Percentiles rank a stretch among this genome's conserved stretches.
Evolutionary conservation across 2,888 invertebrate genomes (phyloP).

Genomic region (Amblyjoppa proteus): DNA sequence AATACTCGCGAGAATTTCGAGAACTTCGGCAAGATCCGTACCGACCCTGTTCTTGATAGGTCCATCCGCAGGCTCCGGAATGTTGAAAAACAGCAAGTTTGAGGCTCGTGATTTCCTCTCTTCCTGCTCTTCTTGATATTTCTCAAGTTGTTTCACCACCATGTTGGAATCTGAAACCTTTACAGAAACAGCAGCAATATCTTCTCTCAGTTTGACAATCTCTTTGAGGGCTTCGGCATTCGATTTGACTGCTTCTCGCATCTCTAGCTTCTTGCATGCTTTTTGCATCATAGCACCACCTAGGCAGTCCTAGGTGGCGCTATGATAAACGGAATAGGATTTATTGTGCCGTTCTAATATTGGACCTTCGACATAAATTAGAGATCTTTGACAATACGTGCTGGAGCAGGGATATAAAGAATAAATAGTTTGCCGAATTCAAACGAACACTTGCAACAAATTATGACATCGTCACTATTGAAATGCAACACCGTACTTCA

Average conservation of each 20-base stretch:
- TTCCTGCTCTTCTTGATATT: background rate
- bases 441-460: no score
- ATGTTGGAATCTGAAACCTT: background rate
- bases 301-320: no score
- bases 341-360: no score
- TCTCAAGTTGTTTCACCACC: background rate
- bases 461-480: no score
- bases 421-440: no score
- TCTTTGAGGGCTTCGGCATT: background rate
- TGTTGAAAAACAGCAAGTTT: background rate
- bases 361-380: no score
- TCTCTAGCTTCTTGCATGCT: no score
- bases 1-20: background rate
- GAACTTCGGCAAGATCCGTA: background rate
- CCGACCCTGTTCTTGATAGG: background rate
- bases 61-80: background rate
- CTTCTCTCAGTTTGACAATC: background rate
- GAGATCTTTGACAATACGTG: no score
- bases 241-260: background rate
- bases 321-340: no score
- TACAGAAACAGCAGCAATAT: background rate
- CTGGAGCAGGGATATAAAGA: no score
- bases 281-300: no score
- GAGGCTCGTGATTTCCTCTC: background rate
- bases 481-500: no score